Conservation (phyloP, 2,113 vertebrate genomes). For the Malurus melanocephalus region DNA sequence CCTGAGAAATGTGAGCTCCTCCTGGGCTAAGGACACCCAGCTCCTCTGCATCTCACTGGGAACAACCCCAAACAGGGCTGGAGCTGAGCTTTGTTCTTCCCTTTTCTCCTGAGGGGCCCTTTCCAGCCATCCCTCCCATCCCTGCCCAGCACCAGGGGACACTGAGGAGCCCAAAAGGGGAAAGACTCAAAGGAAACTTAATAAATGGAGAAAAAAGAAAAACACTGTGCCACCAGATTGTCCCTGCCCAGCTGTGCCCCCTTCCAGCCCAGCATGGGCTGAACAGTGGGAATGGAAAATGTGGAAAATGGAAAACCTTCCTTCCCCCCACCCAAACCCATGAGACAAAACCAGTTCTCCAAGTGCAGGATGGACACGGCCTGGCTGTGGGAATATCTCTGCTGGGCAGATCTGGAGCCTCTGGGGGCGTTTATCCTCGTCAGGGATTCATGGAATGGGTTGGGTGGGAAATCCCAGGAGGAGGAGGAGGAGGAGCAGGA, state of each 20-base stretch:
- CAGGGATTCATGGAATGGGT: accelerated
- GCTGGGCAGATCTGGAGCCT: background rate
- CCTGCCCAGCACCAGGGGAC: background rate
- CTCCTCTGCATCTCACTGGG: background rate
- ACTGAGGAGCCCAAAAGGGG: background rate
- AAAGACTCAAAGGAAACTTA: background rate
- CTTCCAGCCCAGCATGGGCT: background rate
- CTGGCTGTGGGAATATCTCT: background rate
- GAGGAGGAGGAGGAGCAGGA: background rate
- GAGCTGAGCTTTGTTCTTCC: background rate
- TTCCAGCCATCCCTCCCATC: background rate
- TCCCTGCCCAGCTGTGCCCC: background rate
- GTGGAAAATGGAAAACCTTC: background rate
- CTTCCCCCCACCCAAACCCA: background rate
- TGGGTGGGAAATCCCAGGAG: background rate
- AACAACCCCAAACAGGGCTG: background rate
- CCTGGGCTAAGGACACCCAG: background rate
- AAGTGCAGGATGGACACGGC: background rate
- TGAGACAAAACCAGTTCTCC: background rate
- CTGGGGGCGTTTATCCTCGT: background rate
- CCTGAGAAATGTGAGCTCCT: background rate
- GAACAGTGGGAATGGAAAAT: background rate
- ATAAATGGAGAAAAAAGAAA: background rate
- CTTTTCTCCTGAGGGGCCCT: background rate
- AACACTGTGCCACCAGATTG: background rate